These are phyloP conservation scores for Hyposmocoma kahamanoa DNA, from an alignment of 1,140 invertebrate species.

Conservation along the genomic window DNA sequence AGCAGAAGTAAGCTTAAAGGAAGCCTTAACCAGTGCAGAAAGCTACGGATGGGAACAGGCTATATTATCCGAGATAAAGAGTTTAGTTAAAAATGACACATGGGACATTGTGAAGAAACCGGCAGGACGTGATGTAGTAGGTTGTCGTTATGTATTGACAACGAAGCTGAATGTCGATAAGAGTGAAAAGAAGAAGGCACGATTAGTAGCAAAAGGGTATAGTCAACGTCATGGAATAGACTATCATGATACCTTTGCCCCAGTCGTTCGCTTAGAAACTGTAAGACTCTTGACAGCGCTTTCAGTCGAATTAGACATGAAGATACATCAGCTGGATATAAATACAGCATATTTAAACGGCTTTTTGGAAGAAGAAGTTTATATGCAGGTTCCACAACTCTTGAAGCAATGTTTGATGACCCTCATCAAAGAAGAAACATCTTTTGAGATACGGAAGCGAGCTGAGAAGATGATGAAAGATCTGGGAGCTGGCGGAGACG, in stretches of 20 bases:
- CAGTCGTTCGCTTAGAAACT: constrained; percentile 36
- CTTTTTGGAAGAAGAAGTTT: constrained; percentile 48
- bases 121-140: constrained; percentile 21
- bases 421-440: too few species aligned
- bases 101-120: constrained; percentile 40
- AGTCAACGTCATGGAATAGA: constrained; percentile 16
- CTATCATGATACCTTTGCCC: constrained; percentile 32
- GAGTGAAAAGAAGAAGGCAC: constrained; percentile 44
- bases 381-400: constrained; percentile 23
- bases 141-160: constrained; percentile 54
- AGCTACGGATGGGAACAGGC: constrained; percentile 5
- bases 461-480: too few species aligned
- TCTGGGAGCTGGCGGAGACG: too few species aligned
- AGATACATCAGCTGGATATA: constrained; percentile 21
- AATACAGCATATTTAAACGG: constrained; percentile 61
- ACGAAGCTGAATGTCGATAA: constrained; percentile 33
- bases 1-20: too few species aligned
- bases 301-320: constrained; percentile 29
- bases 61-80: constrained; percentile 15
- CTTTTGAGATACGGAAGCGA: too few species aligned
- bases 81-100: constrained; percentile 24
- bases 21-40: constrained; percentile 11
- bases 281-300: constrained; percentile 48
- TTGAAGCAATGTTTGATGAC: constrained; percentile 14
- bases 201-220: constrained; percentile 63